Base-by-base conservation (phyloP, 2,113 vertebrate genomes). In the Varanus salvator region DNA sequence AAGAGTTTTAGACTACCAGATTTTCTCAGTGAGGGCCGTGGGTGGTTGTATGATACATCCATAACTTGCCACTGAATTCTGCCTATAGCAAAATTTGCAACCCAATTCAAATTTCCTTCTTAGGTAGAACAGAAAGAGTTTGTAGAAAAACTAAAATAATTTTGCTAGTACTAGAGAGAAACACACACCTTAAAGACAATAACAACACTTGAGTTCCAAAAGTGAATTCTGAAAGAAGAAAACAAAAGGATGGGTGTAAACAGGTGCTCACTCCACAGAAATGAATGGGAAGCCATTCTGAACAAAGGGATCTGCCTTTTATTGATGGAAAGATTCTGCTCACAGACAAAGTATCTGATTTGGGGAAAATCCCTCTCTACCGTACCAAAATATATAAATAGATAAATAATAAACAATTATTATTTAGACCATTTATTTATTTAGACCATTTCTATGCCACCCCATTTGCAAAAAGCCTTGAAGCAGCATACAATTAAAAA, bases 111-210 rank as follows among this genome's bases (percentile, higher is more conserved):
- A 64, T 7, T 9, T 8, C 71, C 68, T 0, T 78, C 0, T 57
- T 93, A 48, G 64, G 72, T 27, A 80, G 27, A 75, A 57, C 21
- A 52, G 69, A 84, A 0, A 0, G 60, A 14, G 52, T 94, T 92
- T 85, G 23, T 72, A 48, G 6, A 44, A 8, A 64, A 21, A 4
- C 29, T 87, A 52, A 90, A 92, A 66, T 27, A 1, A 6, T 14
- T 84, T 15, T 12, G 82, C 8, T 38, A 44, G 84, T 23, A 64
- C 15, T 66, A 44, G 4, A 21, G 34, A 29, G 57, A 31, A 2
- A 87, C 7, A 31, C 27, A 76, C 17, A 64, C 17, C 38, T 31
- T 44, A 29, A 44, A 27, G 31, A 29, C 8, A 71, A 60, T 3
- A 14, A 60, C 8, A 12, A 11, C 11, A 11, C 2, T 21, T 6